Evolutionary conservation across 2,797 vertebrate species (phyloP), one percentile per base, ranked within the genome.

Genomic region (Onychomys arenicola): DNA sequence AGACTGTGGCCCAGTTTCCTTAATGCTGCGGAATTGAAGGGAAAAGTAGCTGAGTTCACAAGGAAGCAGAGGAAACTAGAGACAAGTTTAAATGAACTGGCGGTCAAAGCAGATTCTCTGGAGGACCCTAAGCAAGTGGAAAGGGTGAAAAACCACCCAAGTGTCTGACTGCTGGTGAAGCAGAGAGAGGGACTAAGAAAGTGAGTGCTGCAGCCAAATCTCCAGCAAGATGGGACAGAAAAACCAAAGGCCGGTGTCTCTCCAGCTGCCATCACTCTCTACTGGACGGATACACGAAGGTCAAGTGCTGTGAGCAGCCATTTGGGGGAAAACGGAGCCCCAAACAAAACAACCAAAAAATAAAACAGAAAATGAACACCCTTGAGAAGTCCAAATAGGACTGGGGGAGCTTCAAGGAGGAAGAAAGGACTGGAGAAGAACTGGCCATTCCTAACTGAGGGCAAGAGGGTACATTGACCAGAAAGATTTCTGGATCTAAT

Each of bases 311-410:
- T 99, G 98, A 98, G 98, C 92, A 98, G 98, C 12, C 97, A 95
- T 99, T 96, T 98, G 99, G 97, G 98, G 98, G 90, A 99, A 99
- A 98, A 99, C 0, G 98, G 99, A n/a, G 98, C 98, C 71, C 99
- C 99, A 40, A 73, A 40, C 69, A 73, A 98, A 99, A 99, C 5
- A 65, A 65, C 99, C 97, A 59, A 43, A 29, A 65, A 46, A 34
- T 40, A 46, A 32, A 84, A 95, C 99, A 99, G 98, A 99, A 99
- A 98, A 99, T 99, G 99, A 99, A 99, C 98, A 99, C 99, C 0
- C 98, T 99, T 98, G 99, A 99, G 98, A 99, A 99, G 98, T 99
- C 99, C 11, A 99, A 99, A 97, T 98, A 99, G 98, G 99, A 99
- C 97, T 99, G 99, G 99, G 99, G 99, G n/a, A 98, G 97, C 86